Evolutionary conservation across 2,888 invertebrate species (phyloP).

Genomic region (Clepsis dumicolana): DNA sequence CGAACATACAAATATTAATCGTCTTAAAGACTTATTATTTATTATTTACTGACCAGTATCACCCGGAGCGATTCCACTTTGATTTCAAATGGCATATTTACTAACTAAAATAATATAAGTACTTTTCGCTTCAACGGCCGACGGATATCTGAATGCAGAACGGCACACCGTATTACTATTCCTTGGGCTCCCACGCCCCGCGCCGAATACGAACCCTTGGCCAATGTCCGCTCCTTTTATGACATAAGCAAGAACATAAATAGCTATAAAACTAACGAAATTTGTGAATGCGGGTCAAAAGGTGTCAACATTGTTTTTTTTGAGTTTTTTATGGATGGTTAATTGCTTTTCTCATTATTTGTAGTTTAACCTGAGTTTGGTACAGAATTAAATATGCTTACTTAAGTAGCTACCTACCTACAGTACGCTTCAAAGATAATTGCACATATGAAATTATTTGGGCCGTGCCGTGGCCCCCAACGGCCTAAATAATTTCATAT

Average conservation of each 20-base stretch:
- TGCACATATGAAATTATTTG: too few species aligned
- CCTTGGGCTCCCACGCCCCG: slow-evolving; percentile 70
- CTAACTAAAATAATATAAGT: slow-evolving; percentile 33
- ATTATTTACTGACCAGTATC: slow-evolving; percentile 44
- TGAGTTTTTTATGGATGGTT: background rate
- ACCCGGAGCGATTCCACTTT: slow-evolving; percentile 21
- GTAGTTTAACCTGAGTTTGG: background rate
- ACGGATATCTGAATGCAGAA: slow-evolving; percentile 63
- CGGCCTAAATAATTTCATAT: too few species aligned
- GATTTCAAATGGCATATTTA: slow-evolving; percentile 14
- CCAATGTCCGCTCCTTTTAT: slow-evolving; percentile 67
- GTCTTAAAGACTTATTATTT: slow-evolving; percentile 26
- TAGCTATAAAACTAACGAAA: slow-evolving; percentile 54
- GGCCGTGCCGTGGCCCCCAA: too few species aligned
- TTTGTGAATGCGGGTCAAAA: slow-evolving; percentile 45
- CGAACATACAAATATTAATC: too few species aligned
- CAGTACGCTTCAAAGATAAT: too few species aligned
- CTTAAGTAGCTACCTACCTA: too few species aligned
- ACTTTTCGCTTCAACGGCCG: slow-evolving; percentile 58
- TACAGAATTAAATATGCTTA: too few species aligned
- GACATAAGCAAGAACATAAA: slow-evolving; percentile 48
- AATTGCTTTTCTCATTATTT: slow-evolving; percentile 6
- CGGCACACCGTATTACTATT: slow-evolving; percentile 61
- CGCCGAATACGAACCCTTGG: slow-evolving; percentile 67
- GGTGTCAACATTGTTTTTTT: slow-evolving; percentile 24